phyloP scores from a whole-genome alignment of 2,113 vertebrate species.

The Mungos mungo region DNA sequence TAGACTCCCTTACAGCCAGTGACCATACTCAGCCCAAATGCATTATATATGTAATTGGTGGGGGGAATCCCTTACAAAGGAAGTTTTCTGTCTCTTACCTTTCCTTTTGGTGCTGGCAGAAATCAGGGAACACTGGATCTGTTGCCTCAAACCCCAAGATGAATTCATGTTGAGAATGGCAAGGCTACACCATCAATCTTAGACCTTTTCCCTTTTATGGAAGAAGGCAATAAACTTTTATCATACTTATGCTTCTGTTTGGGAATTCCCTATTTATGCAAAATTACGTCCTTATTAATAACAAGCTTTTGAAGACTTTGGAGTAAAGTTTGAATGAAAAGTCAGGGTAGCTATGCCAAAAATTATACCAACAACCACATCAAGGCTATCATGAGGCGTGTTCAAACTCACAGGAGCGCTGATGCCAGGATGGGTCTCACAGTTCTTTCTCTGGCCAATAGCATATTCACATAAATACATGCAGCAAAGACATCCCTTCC shows the following conservation, averaged over 20 bases:
- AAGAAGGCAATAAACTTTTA: background rate
- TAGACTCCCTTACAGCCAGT: background rate
- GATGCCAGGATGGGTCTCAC: background rate
- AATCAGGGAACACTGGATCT: background rate
- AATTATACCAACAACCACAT: background rate
- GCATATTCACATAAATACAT: background rate
- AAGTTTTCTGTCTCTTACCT: background rate
- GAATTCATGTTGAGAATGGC: background rate
- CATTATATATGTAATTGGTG: background rate
- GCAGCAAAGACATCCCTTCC: too few relatives aligned
- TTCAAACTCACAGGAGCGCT: background rate
- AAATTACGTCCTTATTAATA: background rate
- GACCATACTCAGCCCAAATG: background rate
- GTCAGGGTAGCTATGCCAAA: background rate
- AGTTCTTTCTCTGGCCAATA: background rate
- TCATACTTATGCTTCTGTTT: background rate
- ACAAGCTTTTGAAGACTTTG: background rate
- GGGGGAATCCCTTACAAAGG: background rate
- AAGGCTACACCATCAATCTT: background rate
- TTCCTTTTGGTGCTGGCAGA: background rate
- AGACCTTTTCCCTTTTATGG: background rate
- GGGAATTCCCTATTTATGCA: background rate
- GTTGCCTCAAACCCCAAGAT: background rate
- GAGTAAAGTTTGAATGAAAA: background rate
- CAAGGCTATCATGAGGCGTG: background rate